Conservation (phyloP, 64 coral and sea anemone genomes). For the Catalaphyllia jardinei region DNA sequence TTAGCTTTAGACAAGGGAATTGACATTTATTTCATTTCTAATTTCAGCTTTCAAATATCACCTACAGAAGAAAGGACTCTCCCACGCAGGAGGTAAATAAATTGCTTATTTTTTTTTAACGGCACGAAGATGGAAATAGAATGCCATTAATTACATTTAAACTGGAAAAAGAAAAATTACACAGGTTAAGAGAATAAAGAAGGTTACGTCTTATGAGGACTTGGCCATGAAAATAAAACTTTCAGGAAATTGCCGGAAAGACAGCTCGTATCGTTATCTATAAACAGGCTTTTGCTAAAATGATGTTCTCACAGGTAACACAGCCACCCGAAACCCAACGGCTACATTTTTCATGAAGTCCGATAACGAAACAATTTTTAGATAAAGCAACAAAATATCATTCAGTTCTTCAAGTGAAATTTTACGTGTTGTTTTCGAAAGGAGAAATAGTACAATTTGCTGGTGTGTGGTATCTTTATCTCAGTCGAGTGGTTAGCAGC, state of each 20-base stretch:
- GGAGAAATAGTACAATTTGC: no score
- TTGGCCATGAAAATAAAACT: not conserved
- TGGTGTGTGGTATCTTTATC: no score
- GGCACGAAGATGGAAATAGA: not conserved
- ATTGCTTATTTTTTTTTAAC: conserved; percentile 18
- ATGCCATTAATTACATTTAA: not conserved
- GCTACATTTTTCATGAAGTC: not conserved
- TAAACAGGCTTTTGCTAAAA: not conserved
- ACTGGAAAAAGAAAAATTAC: not conserved
- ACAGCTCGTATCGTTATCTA: no score
- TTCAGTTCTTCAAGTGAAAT: no score
- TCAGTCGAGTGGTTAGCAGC: no score
- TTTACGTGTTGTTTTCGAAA: no score
- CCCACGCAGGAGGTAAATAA: conserved; percentile 72
- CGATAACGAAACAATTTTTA: no score
- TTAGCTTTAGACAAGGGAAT: not conserved
- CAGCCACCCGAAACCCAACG: no score
- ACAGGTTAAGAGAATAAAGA: not conserved
- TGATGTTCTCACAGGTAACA: not conserved
- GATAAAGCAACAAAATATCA: no score
- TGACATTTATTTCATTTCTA: not conserved
- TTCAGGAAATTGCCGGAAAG: not conserved
- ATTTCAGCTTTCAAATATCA: conserved; percentile 90
- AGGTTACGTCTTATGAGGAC: not conserved
- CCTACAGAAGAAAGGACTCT: conserved; percentile 91